Evolutionary conservation across 2,888 invertebrate genomes (phyloP), one percentile per base, ranked within the genome.

Genomic region (Xestobium rufovillosum): DNA sequence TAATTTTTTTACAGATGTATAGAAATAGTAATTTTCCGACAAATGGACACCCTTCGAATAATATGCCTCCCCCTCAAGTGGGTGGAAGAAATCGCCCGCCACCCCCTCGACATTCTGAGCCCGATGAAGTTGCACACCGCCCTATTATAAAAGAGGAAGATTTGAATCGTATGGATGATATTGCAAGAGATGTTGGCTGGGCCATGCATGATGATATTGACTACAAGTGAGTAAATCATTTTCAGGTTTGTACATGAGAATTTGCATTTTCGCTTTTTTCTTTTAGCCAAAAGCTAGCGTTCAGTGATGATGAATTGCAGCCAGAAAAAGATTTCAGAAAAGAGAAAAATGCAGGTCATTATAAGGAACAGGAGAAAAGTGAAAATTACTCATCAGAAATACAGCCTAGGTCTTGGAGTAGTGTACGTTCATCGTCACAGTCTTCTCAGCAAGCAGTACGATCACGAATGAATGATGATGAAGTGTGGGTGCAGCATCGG

Each of bases 131-230:
- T 37, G 68, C 74, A 39, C 79, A 84, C 47, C 74, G 86, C 36
- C 88, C 94, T 42, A 94, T 95, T 48, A 88, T 95, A 51, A 85
- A 87, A 52, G 91, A 92, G 59, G 91, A 92, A 61, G 91, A 92
- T 65, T 74, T 95, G 53, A 87, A 83, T 56, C 84, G 87, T 40
- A 83, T 95, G 71, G 94, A 94, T 66, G 86, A 91, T 59, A 85
- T 92, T 50, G 78, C 86, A 28, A 80, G 84, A 53, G 85, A 89
- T 59, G 83, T 85, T 55, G 91, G 91, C 44, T 95, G 95, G 95
- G 86, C 88, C 39, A 82, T 83, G 50, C 83, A 88, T 56, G 90
- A 90, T 60, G 91, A 91, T 62, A 88, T 94, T 60, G 92, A 94
- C 68, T 94, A 92, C 61, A 88, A 89, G 78, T 77, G 51, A 68